Evolutionary conservation across 1,140 invertebrate species (phyloP).

Genomic region (Drosophila grimshawi): DNA sequence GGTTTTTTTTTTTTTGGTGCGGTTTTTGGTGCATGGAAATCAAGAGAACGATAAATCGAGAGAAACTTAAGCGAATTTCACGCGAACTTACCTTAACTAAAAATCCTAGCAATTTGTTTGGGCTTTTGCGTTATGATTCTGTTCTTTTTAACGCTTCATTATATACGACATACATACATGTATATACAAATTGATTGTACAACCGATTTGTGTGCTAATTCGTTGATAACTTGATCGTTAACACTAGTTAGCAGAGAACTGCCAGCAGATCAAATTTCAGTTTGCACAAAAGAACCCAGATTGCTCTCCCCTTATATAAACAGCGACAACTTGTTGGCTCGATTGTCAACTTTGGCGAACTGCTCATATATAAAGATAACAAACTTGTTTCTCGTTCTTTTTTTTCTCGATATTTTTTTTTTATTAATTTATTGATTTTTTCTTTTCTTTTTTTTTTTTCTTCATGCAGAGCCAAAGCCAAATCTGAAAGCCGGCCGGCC

Average conservation of each 20-base stretch:
- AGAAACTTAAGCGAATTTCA: slow-evolving; percentile 50
- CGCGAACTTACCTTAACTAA: slow-evolving; percentile 75
- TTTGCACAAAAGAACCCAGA: slow-evolving; percentile 31
- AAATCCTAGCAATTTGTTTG: slow-evolving; percentile 69
- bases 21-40: slow-evolving; percentile 70
- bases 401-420: too few relatives aligned
- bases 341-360: slow-evolving; percentile 7
- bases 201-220: slow-evolving; percentile 65
- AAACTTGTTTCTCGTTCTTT: slow-evolving; percentile 28
- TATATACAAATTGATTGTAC: slow-evolving; percentile 37
- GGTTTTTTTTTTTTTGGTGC: slow-evolving; percentile 45
- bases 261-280: slow-evolving; percentile 60
- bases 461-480: slow-evolving; percentile 15
- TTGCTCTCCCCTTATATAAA: slow-evolving; percentile 23
- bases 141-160: slow-evolving; percentile 15
- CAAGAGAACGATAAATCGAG: slow-evolving; percentile 16
- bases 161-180: slow-evolving; percentile 43
- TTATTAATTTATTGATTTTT: too few relatives aligned
- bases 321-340: slow-evolving; percentile 17
- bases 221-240: slow-evolving; percentile 68
- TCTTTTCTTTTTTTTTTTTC: too few relatives aligned
- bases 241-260: slow-evolving; percentile 43
- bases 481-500: slow-evolving; percentile 32
- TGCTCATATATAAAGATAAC: slow-evolving; percentile 24
- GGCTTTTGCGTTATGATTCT: slow-evolving; percentile 45